Base-by-base conservation (phyloP, 2,113 vertebrate genomes). In the Sclerurus mexicanus region DNA sequence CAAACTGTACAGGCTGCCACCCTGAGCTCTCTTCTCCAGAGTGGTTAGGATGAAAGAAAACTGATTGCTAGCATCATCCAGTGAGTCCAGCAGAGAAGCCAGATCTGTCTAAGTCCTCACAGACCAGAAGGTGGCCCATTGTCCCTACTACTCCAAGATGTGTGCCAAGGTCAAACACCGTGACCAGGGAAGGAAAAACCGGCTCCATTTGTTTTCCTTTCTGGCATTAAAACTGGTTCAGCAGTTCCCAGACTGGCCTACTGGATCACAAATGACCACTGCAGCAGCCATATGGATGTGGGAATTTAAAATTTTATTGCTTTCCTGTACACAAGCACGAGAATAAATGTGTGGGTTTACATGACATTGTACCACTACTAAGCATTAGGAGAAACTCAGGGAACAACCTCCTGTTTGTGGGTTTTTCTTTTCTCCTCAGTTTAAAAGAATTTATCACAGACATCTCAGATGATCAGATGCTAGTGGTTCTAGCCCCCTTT, bases 181-280 rank as follows among this genome's bases (percentile, higher is more conserved):
- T 1, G 0, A 53, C 28, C 33, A 14, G 0, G 0, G 11, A 27
- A 42, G 12, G 47, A 85, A 60, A 71, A 63, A 7, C 11, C 31
- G 19, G 19, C 37, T 74, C 39, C 39, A 14, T 50, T 55, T 80
- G 42, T 84, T 44, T 86, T 56, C 81, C 39, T 27, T 84, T 63
- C 50, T 55, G 37, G 15, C 31, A 47, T 22, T 86, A 60, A 35
- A 60, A 44, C 30, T 52, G 35, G 22, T 80, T 55, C n/a, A 64
- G 62, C 33, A 76, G 49, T 31, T 73, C 24, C 44, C 31, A 81
- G 15, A 23, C n/a, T 78, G 60, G 50, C 30, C 40, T 71, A 9
- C 5, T 47, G n/a, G 81, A 74, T 33, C 19, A 52, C 60, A 74
- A 71, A 39, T 3, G 12, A 60, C 9, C 2, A 4, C 37, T 74